Base-by-base conservation (phyloP, 2,888 invertebrate genomes). In the Erebia ligea region DNA sequence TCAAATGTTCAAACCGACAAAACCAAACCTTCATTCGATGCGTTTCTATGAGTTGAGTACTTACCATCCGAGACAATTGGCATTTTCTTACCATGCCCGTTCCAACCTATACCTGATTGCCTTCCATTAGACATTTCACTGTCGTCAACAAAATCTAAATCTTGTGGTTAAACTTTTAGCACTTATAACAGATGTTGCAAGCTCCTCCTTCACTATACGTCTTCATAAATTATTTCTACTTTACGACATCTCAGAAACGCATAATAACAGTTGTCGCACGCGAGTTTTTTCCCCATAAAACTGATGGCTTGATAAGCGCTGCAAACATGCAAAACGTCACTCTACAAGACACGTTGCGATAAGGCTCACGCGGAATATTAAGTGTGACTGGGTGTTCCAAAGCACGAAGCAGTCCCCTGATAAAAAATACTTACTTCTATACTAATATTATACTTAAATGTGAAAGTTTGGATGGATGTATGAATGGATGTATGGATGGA, bases 291-390 rank as follows among this genome's bases (percentile, higher is more conserved):
- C 67, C 21, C 62, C 59, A 64, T 68, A 70, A 66, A 70, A 68
- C 64, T 68, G 71, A 73, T 71, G 73, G 40, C 45, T 57, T 64
- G 69, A 73, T 65, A 73, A 70, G 61, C 69, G 64, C 65, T 40
- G 54, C 56, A 56, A 64, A 66, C 42, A 61, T 61, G 45, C 62
- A 62, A 48, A 62, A 21, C 48, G 56, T 66, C 65, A 56, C 45
- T 42, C 65, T 40, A 11, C 34, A 56, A 40, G 45, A 66, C 65
- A 56, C 56, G 17, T 19, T 5, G 21, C 40, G 56, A 42, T 56
- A 56, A 66, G 54, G 21, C 42, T 5, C 65, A 15, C 56, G 56
- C 54, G 9, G 56, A 66, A 66, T 66, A 66, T 66, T 56, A 45
- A 66, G 19, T 64, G 34, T 64, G 52, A 64, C 64, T 17, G 34